Evolutionary conservation across 2,888 invertebrate species (phyloP).

Genomic region (Camptogramma bilineatum): DNA sequence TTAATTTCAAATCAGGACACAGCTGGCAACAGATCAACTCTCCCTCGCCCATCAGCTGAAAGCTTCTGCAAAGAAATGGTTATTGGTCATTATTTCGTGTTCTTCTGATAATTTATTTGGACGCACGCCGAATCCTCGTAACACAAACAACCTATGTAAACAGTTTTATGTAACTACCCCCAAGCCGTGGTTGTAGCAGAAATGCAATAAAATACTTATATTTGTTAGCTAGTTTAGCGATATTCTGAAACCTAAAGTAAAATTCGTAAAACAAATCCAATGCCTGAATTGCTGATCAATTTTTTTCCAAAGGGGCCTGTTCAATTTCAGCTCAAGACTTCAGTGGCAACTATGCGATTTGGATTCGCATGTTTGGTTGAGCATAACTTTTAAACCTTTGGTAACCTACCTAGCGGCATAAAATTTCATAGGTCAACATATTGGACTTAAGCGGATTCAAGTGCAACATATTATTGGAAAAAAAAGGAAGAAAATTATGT

Average conservation of each 20-base stretch:
- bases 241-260: not conserved
- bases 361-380: too few relatives aligned
- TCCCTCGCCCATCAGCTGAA: constrained; percentile 28
- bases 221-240: constrained; percentile 8
- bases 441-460: too few relatives aligned
- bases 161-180: constrained; percentile 27
- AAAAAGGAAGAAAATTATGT: too few relatives aligned
- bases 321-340: too few relatives aligned
- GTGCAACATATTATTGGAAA: too few relatives aligned
- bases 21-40: constrained; percentile 30
- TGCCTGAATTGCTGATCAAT: not conserved
- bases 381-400: too few relatives aligned
- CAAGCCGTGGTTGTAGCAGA: constrained; percentile 15
- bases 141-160: constrained; percentile 35
- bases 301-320: not conserved
- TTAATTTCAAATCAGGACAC: constrained; percentile 19
- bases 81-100: constrained; percentile 32
- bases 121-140: constrained; percentile 30
- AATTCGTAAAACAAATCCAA: not conserved
- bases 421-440: too few relatives aligned
- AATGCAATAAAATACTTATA: constrained; percentile 24
- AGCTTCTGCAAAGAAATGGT: constrained; percentile 28
- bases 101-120: constrained; percentile 34
- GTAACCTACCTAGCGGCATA: too few relatives aligned
- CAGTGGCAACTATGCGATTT: too few relatives aligned